A percentile compares a stretch with the other conserved stretches of the same genome.
Conservation (phyloP, 2,888 invertebrate species). For the Isoperla grammatica region DNA sequence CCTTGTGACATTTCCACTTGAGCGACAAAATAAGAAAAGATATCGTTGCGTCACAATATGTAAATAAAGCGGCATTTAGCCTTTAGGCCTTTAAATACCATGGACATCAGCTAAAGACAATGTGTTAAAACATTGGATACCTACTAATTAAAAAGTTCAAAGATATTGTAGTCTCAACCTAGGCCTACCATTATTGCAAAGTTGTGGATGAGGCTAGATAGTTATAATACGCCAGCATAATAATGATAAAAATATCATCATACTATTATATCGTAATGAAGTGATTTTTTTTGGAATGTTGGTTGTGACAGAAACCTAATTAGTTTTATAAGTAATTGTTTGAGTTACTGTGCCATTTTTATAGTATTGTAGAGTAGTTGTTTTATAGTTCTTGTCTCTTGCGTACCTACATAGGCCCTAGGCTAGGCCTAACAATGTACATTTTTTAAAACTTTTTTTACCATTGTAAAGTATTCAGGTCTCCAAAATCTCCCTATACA, state of each 20-base stretch:
- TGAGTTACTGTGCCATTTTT: conserved; percentile 31
- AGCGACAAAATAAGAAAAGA: no score
- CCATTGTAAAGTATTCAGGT: conserved; percentile 25
- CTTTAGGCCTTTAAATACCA: conserved; percentile 2
- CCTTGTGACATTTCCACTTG: no score
- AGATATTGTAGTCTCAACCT: conserved; percentile 2
- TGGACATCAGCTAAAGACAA: background rate
- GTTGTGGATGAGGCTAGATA: background rate
- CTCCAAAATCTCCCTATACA: conserved; percentile 25
- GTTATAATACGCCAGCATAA: conserved; percentile 25
- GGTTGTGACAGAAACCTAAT: conserved; percentile 31
- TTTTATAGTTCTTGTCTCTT: conserved; percentile 17
- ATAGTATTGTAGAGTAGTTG: conserved; percentile 26
- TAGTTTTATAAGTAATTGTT: conserved; percentile 31
- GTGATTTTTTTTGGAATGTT: conserved; percentile 28
- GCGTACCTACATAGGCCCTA: conserved; percentile 7
- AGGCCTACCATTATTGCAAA: background rate
- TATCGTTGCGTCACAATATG: no score
- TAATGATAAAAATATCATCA: conserved; percentile 14
- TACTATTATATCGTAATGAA: background rate
- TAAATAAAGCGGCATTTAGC: background rate
- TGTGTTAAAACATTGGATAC: no score
- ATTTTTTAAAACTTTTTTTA: conserved; percentile 23
- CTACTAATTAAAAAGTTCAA: conserved; percentile 10
- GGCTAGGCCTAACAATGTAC: conserved; percentile 18